Percentiles rank a stretch among this genome's conserved stretches.
Evolutionary conservation across 2,113 vertebrate genomes (phyloP).

Genomic region (Megaptera novaeangliae): DNA sequence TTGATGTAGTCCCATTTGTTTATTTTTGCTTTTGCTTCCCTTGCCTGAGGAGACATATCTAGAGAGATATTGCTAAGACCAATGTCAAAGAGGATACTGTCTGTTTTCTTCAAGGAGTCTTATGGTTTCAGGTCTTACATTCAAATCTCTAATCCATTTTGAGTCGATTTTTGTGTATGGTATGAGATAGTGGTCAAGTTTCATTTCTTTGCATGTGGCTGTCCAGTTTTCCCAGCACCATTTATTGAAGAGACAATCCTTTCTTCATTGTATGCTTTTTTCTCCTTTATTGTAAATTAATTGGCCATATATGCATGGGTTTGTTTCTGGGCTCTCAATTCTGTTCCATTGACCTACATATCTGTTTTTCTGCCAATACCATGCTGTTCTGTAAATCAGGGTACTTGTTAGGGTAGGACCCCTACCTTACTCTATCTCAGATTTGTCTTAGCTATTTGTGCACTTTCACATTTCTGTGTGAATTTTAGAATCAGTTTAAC

Average conservation of each 20-base stretch:
- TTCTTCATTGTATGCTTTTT: background rate
- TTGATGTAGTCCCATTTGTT: background rate
- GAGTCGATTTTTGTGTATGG: background rate
- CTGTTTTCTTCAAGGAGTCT: background rate
- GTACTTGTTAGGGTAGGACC: background rate
- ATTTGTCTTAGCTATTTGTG: background rate
- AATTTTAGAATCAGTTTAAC: background rate
- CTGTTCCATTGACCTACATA: background rate
- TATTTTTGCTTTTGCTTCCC: background rate
- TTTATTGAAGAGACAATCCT: background rate
- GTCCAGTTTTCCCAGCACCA: background rate
- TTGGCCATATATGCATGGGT: background rate
- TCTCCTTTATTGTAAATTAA: background rate
- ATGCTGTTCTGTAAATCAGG: background rate
- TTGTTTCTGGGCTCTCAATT: background rate
- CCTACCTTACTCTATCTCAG: background rate
- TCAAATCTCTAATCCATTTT: background rate
- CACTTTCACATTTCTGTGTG: background rate
- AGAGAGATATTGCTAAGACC: background rate
- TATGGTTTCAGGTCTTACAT: background rate
- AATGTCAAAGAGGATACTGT: background rate
- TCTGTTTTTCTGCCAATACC: background rate
- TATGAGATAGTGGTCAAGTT: background rate
- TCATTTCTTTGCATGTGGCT: background rate
- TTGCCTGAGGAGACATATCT: background rate